A percentile compares a stretch with the other conserved stretches of the same genome.
Conservation (phyloP, 2,113 vertebrate species). For the Pterophyllum scalare region DNA sequence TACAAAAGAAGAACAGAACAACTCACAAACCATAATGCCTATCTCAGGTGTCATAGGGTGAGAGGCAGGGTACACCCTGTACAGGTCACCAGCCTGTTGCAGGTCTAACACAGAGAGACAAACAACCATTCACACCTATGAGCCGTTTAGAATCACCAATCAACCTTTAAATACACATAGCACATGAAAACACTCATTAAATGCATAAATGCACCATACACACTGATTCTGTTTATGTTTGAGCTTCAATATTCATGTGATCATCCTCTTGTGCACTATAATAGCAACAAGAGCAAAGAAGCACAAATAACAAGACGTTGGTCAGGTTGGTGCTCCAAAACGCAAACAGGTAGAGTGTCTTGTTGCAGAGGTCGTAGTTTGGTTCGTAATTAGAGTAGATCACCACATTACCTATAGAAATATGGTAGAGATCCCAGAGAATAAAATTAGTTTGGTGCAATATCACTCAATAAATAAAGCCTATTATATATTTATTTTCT, state of each 20-base stretch:
- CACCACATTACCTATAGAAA: conserved; percentile 80
- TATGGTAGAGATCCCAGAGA: neutral
- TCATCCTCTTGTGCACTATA: neutral
- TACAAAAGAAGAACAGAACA: too few relatives aligned
- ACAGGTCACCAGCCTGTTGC: too few relatives aligned
- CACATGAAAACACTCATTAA: neutral
- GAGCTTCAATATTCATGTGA: neutral
- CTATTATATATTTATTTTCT: neutral
- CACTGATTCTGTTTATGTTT: neutral
- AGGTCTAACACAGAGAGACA: too few relatives aligned
- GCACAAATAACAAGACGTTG: conserved; percentile 60
- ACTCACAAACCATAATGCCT: too few relatives aligned
- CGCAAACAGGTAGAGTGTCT: conserved; percentile 76
- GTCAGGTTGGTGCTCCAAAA: conserved; percentile 76
- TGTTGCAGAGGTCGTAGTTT: conserved; percentile 75
- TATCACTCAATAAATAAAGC: neutral
- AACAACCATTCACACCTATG: too few relatives aligned
- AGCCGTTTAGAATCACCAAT: too few relatives aligned
- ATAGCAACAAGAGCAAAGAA: neutral
- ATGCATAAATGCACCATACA: neutral
- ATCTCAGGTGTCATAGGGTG: too few relatives aligned
- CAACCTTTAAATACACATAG: neutral
- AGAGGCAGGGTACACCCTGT: too few relatives aligned
- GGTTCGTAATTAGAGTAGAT: conserved; percentile 81
- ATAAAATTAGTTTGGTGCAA: neutral